These are phyloP conservation scores for Deroptyus accipitrinus DNA, from an alignment of 2,113 vertebrate genomes.

Conservation along the genomic window DNA sequence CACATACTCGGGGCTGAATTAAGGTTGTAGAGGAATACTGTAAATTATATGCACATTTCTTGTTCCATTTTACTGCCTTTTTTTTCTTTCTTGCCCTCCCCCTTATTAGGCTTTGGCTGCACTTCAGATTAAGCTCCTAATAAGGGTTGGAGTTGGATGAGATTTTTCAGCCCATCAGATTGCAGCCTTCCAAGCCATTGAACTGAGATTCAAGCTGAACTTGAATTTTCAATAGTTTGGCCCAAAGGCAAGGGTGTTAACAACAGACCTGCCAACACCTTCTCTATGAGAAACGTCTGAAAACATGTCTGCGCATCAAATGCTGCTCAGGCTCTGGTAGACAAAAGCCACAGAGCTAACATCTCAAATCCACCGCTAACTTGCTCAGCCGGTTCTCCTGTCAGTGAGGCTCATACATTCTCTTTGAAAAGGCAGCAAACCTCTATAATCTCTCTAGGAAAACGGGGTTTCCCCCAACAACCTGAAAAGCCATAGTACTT, in stretches of 20 bases:
- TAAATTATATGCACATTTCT: constrained; percentile 65
- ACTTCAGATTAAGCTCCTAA: constrained; percentile 59
- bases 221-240: constrained; percentile 65
- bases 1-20: background rate
- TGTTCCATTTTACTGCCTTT: constrained; percentile 24
- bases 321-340: background rate
- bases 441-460: constrained; percentile 24
- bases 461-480: background rate
- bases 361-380: background rate
- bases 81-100: background rate
- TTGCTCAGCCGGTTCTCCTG: background rate
- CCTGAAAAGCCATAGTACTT: background rate
- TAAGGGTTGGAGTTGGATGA: constrained; percentile 54
- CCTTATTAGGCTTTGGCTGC: constrained; percentile 33
- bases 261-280: constrained; percentile 64
- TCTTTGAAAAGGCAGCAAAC: background rate
- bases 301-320: constrained; percentile 50
- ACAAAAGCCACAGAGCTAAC: constrained; percentile 56
- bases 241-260: constrained; percentile 63
- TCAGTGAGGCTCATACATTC: background rate
- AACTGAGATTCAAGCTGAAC: constrained; percentile 56
- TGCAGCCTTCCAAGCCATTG: constrained; percentile 48
- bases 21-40: constrained; percentile 41
- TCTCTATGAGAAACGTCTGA: constrained; percentile 27
- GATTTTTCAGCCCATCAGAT: constrained; percentile 51